phyloP scores from a whole-genome alignment of 2,888 invertebrate genomes.

The Acrobasis consociella region DNA sequence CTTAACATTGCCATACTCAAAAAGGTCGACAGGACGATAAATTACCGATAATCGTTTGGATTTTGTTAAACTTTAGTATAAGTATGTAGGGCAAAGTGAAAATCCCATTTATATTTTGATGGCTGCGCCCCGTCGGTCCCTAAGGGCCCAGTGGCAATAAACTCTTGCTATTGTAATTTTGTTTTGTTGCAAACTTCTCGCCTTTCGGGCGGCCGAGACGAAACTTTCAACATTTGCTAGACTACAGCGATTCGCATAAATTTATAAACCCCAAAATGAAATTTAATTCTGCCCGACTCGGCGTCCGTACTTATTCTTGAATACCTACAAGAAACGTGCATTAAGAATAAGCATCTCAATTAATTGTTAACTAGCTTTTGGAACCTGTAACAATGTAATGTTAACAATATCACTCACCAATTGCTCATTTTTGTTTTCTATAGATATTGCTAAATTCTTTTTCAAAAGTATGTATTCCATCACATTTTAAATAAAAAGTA shows the following conservation, averaged over 20 bases:
- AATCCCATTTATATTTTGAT: constrained; percentile 63
- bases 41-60: constrained; percentile 57
- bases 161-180: constrained; percentile 68
- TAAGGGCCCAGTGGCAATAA: constrained; percentile 45
- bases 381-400: too few species aligned
- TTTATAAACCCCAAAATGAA: constrained; percentile 61
- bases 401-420: too few species aligned
- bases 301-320: constrained; percentile 41
- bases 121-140: constrained; percentile 47
- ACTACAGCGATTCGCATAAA: constrained; percentile 64
- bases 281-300: constrained; percentile 57
- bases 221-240: constrained; percentile 65
- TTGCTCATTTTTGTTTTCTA: too few species aligned
- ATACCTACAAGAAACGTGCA: constrained; percentile 29
- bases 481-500: too few species aligned
- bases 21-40: constrained; percentile 51
- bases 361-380: constrained; percentile 9
- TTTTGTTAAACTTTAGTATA: constrained; percentile 56
- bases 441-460: too few species aligned
- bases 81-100: constrained; percentile 52
- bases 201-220: constrained; percentile 51
- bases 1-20: constrained; percentile 38
- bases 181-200: constrained; percentile 63
- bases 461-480: too few species aligned
- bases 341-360: constrained; percentile 26